These are phyloP conservation scores for Ophioderma brevispina DNA, from an alignment of 35 echinoderm and acorn worm species.

Conservation along the genomic window DNA sequence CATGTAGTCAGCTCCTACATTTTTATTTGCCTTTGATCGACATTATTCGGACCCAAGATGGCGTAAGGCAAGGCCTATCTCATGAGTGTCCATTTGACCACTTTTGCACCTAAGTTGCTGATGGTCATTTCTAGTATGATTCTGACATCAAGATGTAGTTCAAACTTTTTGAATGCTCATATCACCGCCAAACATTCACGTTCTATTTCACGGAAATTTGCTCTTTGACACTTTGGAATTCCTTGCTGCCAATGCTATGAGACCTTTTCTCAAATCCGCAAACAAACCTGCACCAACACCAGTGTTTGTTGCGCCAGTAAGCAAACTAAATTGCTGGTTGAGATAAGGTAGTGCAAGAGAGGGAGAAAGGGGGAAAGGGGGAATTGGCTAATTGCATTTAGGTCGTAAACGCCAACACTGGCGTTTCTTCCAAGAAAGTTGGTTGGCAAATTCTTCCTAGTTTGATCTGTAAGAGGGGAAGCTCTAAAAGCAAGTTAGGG, in stretches of 20 bases:
- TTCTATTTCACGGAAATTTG: constrained; percentile 44
- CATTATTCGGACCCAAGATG: background rate
- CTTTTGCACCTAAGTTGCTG: constrained; percentile 24
- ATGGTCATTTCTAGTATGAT: constrained; percentile 50
- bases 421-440: constrained; percentile 51
- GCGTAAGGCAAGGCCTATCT: constrained; percentile 55
- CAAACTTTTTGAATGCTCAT: constrained; percentile 42
- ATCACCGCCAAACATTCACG: constrained; percentile 57
- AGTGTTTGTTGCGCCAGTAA: constrained; percentile 51
- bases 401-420: constrained; percentile 39
- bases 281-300: constrained; percentile 54
- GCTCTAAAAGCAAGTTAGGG: constrained; percentile 56
- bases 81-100: constrained; percentile 47
- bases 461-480: constrained; percentile 48
- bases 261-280: constrained; percentile 24
- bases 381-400: constrained; percentile 28
- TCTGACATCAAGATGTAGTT: constrained; percentile 24
- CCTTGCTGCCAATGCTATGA: constrained; percentile 49
- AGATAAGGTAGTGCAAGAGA: constrained; percentile 50
- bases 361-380: too few species aligned
- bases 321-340: constrained; percentile 32
- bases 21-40: constrained; percentile 45
- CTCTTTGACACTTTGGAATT: constrained; percentile 38
- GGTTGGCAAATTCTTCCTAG: constrained; percentile 37
- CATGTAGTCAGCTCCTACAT: constrained; percentile 54